Conservation (phyloP, 2,888 invertebrate species). For the Drosophila formosana region DNA sequence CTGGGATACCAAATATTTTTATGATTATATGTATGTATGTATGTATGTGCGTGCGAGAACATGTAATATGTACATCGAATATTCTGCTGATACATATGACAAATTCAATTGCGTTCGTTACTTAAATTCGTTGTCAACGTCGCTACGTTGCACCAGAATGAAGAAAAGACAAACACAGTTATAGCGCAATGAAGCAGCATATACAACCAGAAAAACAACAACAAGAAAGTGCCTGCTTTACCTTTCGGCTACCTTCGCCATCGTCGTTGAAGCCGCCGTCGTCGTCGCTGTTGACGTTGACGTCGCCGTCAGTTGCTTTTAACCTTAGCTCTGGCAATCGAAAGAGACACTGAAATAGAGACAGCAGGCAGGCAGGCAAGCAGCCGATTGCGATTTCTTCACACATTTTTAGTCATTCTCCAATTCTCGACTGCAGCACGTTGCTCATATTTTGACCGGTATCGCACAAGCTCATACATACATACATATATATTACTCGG, state of each 20-base stretch:
- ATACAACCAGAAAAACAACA: constrained; percentile 31
- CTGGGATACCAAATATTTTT: constrained; percentile 37
- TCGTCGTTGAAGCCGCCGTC: constrained; percentile 23
- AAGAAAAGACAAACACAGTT: constrained; percentile 44
- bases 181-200: constrained; percentile 45
- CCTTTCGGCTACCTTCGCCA: constrained; percentile 61
- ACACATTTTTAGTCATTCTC: constrained; percentile 69
- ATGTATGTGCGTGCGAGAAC: constrained; percentile 10
- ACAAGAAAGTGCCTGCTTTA: constrained; percentile 43
- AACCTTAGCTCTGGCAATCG: constrained; percentile 70
- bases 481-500: neutral
- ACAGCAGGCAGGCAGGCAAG: constrained; percentile 17
- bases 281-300: constrained; percentile 2
- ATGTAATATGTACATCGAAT: constrained; percentile 11
- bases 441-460: constrained; percentile 45
- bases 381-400: constrained; percentile 53
- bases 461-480: constrained; percentile 16
- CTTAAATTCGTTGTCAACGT: constrained; percentile 35
- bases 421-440: constrained; percentile 59
- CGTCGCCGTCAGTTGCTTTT: constrained; percentile 55
- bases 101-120: constrained; percentile 54
- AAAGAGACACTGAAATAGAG: constrained; percentile 54
- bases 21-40: constrained; percentile 15
- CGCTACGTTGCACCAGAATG: constrained; percentile 42
- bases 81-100: constrained; percentile 31